Percentiles rank a stretch among this genome's conserved stretches.
These are phyloP conservation scores for Ophioninae sp. DNA, from an alignment of 2,888 invertebrate genomes.

Conservation along the genomic window DNA sequence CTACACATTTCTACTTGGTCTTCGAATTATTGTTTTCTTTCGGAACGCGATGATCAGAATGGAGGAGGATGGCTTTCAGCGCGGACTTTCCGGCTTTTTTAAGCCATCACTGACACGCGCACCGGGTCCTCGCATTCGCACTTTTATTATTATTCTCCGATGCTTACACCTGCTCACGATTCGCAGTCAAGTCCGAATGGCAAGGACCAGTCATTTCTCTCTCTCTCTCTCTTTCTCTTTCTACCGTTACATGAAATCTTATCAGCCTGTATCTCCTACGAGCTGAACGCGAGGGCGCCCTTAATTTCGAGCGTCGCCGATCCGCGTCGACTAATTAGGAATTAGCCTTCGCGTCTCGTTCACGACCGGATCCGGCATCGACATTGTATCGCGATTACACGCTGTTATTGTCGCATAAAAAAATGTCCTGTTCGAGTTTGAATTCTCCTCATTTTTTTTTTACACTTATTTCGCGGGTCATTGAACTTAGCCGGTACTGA, in stretches of 20 bases:
- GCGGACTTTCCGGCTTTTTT: constrained; percentile 31
- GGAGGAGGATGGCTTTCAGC: neutral
- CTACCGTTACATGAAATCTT: constrained; percentile 25
- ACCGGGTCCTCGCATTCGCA: constrained; percentile 37
- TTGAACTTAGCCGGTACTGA: too few relatives aligned
- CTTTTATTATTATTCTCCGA: constrained; percentile 57
- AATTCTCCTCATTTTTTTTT: neutral
- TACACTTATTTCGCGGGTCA: neutral
- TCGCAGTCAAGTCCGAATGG: neutral
- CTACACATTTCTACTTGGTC: too few relatives aligned
- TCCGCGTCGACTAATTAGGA: constrained; percentile 36
- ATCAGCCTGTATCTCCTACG: constrained; percentile 46
- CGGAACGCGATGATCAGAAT: too few relatives aligned
- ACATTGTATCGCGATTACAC: constrained; percentile 26
- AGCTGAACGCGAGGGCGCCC: neutral
- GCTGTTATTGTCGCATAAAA: neutral
- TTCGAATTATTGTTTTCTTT: too few relatives aligned
- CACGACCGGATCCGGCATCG: neutral
- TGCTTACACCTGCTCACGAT: constrained; percentile 52
- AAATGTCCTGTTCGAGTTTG: neutral
- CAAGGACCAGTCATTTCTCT: constrained; percentile 8
- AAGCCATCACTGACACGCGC: constrained; percentile 11
- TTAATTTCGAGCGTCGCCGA: constrained; percentile 21
- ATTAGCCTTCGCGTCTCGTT: constrained; percentile 34
- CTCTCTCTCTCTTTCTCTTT: neutral